Evolutionary conservation across 1,140 invertebrate genomes (phyloP), one percentile per base, ranked within the genome.

Genomic region (Nebria ingens): DNA sequence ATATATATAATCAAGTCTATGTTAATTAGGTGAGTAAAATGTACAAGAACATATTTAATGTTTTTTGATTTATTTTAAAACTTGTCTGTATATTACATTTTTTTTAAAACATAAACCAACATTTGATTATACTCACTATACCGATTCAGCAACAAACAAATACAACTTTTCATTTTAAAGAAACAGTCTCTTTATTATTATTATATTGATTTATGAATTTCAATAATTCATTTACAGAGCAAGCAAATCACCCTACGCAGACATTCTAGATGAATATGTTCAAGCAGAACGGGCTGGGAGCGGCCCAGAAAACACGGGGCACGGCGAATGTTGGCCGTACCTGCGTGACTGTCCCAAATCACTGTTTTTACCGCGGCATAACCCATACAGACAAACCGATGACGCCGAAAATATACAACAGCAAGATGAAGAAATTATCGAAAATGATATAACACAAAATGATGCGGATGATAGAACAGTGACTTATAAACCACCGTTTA

Each of bases 241-340:
- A 0, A 89, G 82, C 58, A 87, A 86, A 71, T 91, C 88, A 1
- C 86, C 87, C 0, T 90, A 83, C 64, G 76, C 87, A 0, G 71
- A 80, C 42, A 66, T 86, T 1, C 65, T 91, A 20, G 66, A 77
- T 3, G 88, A 91, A 62, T 90, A 91, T 62, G 85, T 90, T 0
- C 76, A 83, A 25, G 88, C 88, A 0, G 86, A 90, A 70, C 79
- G 79, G 17, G 79, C 84, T n/a, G 88, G 88, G n/a, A 76, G 75
- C 57, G 73, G 77, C 2, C 76, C 78, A 15, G 67, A 72, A 56
- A 68, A 69, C 1, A 69, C 68, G n/a, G 69, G 71, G 17, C 74
- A 78, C 0, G 84, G 86, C n/a, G 87, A 91, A 67, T 91, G 88
- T 68, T 90, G 86, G 80, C 85, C 85, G 1, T 91, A 90, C 62